phyloP scores from a whole-genome alignment of 92 coral and sea anemone genomes.

The Zoanthus sociatus region DNA sequence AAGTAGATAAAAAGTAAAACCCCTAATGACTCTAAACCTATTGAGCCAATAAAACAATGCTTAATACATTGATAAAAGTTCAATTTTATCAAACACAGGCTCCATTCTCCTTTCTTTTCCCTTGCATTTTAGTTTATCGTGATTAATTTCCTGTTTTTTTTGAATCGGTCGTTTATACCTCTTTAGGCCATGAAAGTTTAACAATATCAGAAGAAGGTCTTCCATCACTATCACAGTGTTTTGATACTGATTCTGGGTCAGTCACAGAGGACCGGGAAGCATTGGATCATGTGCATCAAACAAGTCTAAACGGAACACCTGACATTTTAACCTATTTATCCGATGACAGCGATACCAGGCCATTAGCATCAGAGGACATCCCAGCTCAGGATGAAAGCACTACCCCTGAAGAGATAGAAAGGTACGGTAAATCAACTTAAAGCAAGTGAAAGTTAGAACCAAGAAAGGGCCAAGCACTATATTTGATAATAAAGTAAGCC shows the following conservation, averaged over 20 bases:
- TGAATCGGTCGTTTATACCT: background rate
- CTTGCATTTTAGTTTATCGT: too few species aligned
- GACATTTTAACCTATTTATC: slow-evolving; percentile 47
- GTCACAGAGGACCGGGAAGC: background rate
- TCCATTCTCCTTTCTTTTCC: too few species aligned
- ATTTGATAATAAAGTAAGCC: too few species aligned
- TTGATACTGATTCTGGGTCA: background rate
- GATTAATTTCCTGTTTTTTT: background rate
- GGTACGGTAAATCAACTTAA: background rate
- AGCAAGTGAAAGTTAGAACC: too few species aligned
- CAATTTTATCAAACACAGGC: too few species aligned
- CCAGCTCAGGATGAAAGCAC: background rate
- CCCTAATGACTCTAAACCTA: too few species aligned
- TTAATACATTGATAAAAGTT: too few species aligned
- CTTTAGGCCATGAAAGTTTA: slow-evolving; percentile 4
- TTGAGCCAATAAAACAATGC: too few species aligned
- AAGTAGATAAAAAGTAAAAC: too few species aligned
- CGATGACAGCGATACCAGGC: slow-evolving; percentile 80
- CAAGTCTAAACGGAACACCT: background rate
- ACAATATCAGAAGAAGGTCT: background rate
- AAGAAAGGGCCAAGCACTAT: too few species aligned
- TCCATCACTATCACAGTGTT: background rate
- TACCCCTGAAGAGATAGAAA: slow-evolving; percentile 3
- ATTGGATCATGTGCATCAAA: background rate
- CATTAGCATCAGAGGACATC: slow-evolving; percentile 5